Base-by-base conservation (phyloP, 2,888 invertebrate species). In the Auanema freiburgensis region DNA sequence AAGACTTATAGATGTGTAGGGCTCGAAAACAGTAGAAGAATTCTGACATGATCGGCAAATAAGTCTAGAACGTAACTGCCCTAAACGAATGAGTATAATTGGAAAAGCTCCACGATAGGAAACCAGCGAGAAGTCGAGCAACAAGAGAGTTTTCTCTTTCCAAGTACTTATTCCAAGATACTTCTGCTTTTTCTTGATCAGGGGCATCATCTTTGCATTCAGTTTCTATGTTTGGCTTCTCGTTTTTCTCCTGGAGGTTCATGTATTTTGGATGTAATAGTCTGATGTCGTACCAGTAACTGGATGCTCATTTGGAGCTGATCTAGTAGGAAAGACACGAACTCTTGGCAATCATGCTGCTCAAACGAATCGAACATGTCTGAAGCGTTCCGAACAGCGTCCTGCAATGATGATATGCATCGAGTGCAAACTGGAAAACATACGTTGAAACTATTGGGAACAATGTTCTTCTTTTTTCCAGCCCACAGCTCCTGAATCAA, bases 271-370 rank as follows among this genome's bases (percentile, higher is more conserved):
- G 33, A 33, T 5, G 8, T 8, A 33, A 33, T 8, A 33, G 4
- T 3, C 3, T 33, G 3, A 8, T 33, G 3, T 8, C 33, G 4
- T 33, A 33, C 33, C 33, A 33, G 33, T 8, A 33, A 33, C 33
- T 33, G 33, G 8, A 33, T 33, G 33, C 33, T 33, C 33, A 33
- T 33, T 85, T 94, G 93, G 74, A 94, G 87, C 56, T 92, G 90
- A 86, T 94, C 93, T 78, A 94, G 87, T 72, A 94, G 87, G 89
- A 93, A 93, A 57, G 92, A 92, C 41, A 94, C 88, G 74, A 94
- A 87, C 86, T 94, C 93, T 88, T 92, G 93, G 58, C 92, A 92
- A 87, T 94, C 93, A 86, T 94, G 93, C 86, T 94, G 94, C 12
- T 92, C 92, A 74, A 92, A 92, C 67, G 92, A 92, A 72, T 89